Base-by-base conservation (phyloP, 2,113 vertebrate species). In the Lagopus muta region DNA sequence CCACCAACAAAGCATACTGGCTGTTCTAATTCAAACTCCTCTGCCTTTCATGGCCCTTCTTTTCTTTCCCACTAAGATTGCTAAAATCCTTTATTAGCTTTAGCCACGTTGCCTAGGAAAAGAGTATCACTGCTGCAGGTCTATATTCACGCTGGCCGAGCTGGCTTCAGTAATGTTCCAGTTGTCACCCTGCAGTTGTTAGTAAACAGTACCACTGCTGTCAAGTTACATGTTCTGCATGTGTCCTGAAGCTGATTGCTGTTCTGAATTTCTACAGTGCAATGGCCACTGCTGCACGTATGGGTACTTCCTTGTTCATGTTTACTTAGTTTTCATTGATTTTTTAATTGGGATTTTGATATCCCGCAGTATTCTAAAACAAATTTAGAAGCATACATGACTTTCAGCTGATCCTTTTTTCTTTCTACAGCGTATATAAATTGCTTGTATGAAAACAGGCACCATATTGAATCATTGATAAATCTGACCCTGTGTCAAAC, bases 11-110 rank as follows among this genome's bases (percentile, higher is more conserved):
- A 83, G 20, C 28, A 5, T 48, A 27, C n/a, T 75, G 62, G 17
- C 34, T 80, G n/a, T 45, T 95, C 76, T 64, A 43, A 89, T 87
- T 86, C 45, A 81, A 74, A 62, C 20, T 45, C 1, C 0, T 69
- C 61, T 85, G 90, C 60, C n/a, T 88, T 75, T 87, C 50, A 18
- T 50, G 30, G 22, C 8, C 8, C 5, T 81, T 90, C 50, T 74
- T 92, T 85, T 83, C 36, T 82, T 81, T 73, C 61, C 16, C 30
- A 86, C 30, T 32, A 25, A 81, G 55, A 78, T 79, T 72, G 47
- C 78, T 89, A 61, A 92, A 96, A 92, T 65, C 81, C 55, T 75
- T 88, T 89, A 61, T 74, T 91, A 48, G 42, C 54, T 91, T 84
- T 77, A 83, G 71, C 79, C 36, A 27, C 0, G 20, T 93, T 95